Conservation (phyloP, 2,797 vertebrate species). For the Leptatherina wallacei region DNA sequence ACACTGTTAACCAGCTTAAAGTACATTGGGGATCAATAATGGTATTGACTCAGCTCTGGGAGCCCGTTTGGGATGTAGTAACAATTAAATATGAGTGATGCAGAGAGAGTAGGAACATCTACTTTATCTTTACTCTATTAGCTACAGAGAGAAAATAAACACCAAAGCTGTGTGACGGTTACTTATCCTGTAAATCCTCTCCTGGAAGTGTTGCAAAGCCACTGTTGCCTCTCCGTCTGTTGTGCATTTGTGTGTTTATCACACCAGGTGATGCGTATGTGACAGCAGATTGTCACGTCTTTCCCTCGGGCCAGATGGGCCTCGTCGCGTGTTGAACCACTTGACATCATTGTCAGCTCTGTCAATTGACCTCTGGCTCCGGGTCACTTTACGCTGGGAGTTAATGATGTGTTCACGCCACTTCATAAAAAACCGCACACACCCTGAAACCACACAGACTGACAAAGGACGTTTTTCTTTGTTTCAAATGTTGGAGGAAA, state of each 20-base stretch:
- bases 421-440: slow-evolving; percentile 70
- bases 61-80: slow-evolving; percentile 33
- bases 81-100: slow-evolving; percentile 25
- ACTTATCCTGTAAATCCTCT: neutral
- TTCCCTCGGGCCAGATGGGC: slow-evolving; percentile 78
- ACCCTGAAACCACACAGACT: neutral
- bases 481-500: neutral
- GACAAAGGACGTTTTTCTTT: slow-evolving; percentile 22
- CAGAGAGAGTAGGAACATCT: slow-evolving; percentile 11
- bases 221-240: slow-evolving; percentile 1
- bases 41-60: slow-evolving; percentile 23
- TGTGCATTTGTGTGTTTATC: slow-evolving; percentile 20
- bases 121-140: slow-evolving; percentile 1
- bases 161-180: slow-evolving; percentile 8
- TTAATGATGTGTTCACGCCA: slow-evolving; percentile 82
- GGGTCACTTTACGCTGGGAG: slow-evolving; percentile 71
- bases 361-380: slow-evolving; percentile 83
- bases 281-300: slow-evolving; percentile 71
- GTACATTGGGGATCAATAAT: slow-evolving; percentile 28
- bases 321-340: slow-evolving; percentile 68
- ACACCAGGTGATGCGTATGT: slow-evolving; percentile 46
- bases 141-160: neutral
- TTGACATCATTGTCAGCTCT: slow-evolving; percentile 83
- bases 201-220: slow-evolving; percentile 11
- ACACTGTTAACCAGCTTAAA: slow-evolving; percentile 41